Evolutionary conservation across 1,140 invertebrate genomes (phyloP).

Genomic region (Drosophila neocordata): DNA sequence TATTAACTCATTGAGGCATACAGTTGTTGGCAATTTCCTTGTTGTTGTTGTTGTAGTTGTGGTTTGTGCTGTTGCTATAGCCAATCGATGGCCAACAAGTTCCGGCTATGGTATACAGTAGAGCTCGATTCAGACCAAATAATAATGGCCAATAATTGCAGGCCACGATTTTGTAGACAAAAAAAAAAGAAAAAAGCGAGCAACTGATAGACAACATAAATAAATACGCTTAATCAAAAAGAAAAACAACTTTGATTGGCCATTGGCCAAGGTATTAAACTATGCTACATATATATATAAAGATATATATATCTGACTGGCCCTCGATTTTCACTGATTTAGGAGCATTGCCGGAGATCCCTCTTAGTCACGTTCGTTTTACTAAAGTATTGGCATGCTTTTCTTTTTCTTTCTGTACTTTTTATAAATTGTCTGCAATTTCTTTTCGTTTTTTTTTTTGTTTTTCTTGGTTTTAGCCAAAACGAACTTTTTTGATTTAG

Average conservation of each 20-base stretch:
- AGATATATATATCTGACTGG: slow-evolving; percentile 6
- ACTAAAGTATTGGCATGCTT: slow-evolving; percentile 27
- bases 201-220: slow-evolving; percentile 44
- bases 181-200: slow-evolving; percentile 39
- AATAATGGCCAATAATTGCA: slow-evolving; percentile 77
- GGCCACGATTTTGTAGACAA: slow-evolving; percentile 63
- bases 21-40: slow-evolving; percentile 46
- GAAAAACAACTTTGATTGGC: slow-evolving; percentile 56
- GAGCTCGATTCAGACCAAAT: slow-evolving; percentile 48
- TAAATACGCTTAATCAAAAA: slow-evolving; percentile 70
- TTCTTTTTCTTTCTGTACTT: background rate
- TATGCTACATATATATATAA: slow-evolving; percentile 11
- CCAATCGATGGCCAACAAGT: slow-evolving; percentile 36
- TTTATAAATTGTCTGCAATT: slow-evolving; percentile 43
- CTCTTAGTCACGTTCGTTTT: slow-evolving; percentile 59
- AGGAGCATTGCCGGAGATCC: slow-evolving; percentile 52
- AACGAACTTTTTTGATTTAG: slow-evolving; percentile 68
- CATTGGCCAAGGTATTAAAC: slow-evolving; percentile 24
- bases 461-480: slow-evolving; percentile 36
- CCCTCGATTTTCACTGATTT: slow-evolving; percentile 44
- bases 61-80: slow-evolving; percentile 10
- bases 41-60: slow-evolving; percentile 31
- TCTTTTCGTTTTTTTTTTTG: background rate
- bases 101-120: slow-evolving; percentile 57
- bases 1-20: slow-evolving; percentile 64